Conservation (phyloP, 1,140 invertebrate genomes). For the Dolichoris vasculosae region DNA sequence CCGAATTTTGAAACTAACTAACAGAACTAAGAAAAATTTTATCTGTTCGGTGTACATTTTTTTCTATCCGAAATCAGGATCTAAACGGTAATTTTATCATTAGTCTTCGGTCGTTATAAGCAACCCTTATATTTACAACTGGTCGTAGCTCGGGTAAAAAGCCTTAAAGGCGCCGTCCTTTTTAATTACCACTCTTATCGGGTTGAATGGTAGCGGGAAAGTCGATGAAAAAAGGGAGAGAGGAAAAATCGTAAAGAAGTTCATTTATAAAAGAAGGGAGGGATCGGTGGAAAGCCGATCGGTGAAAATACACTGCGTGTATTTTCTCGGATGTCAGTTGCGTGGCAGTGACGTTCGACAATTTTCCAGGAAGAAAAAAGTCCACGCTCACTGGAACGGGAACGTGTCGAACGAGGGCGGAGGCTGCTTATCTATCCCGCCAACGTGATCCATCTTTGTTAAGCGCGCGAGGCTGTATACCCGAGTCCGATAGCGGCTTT, state of each 20-base stretch:
- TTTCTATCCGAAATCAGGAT: background rate
- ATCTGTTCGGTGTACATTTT: background rate
- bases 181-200: conserved; percentile 37
- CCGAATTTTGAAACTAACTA: too few species aligned
- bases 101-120: background rate
- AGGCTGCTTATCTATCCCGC: conserved; percentile 42
- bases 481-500: conserved; percentile 16
- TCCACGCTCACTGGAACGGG: background rate
- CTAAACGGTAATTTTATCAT: background rate
- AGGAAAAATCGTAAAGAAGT: conserved; percentile 3
- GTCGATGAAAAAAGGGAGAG: background rate
- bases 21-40: too few species aligned
- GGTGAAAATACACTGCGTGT: background rate
- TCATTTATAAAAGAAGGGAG: conserved; percentile 43
- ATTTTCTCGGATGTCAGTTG: conserved; percentile 30
- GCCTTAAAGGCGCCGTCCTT: background rate
- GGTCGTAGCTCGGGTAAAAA: background rate
- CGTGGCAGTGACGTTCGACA: conserved; percentile 24
- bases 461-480: background rate
- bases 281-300: conserved; percentile 9
- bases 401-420: conserved; percentile 8
- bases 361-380: conserved; percentile 44
- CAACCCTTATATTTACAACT: background rate
- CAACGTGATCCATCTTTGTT: conserved; percentile 48
- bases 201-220: background rate